Evolutionary conservation across 2,888 invertebrate species (phyloP), one percentile per base, ranked within the genome.

Genomic region (Heteromyza rotundicornis): DNA sequence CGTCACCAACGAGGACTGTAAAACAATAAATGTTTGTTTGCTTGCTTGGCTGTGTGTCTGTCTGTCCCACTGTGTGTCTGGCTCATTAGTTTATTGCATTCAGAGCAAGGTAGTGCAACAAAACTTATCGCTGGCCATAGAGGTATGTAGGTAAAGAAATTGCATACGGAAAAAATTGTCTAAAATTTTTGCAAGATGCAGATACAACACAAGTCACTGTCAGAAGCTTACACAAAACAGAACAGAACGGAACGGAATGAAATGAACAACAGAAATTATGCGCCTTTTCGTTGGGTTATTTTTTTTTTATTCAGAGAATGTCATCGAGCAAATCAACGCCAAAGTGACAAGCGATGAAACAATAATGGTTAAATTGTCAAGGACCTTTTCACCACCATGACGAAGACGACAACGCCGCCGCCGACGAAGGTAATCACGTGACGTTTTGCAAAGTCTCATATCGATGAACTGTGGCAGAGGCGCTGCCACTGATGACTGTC

Each of bases 71-170:
- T 32, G 35, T 40, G n/a, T n/a, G 40, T 22, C 12, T 56, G 56
- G 24, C 17, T 56, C 32, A 19, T 54, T 36, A 19, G 35, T 73
- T 73, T 60, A 55, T 66, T 55, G 49, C 52, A 70, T 63, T 63
- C 65, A 62, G 63, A 61, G 59, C 60, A 17, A 23, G n/a, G 17
- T 7, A 19, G 2, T 14, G 10, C 23, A 22, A 20, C 22, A 22
- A n/a, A 53, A 27, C 32, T 32, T 17, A 32, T 20, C 17, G 24
- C 16, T 22, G 27, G 53, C 44, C n/a, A n/a, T n/a, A n/a, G n/a
- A 49, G 47, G 50, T 7, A 52, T 52, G n/a, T n/a, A 53, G 10
- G 5, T 10, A 7, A 16, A 50, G 16, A 51, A 35, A 22, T 10
- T 14, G 16, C 2, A 35, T 17, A 53, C 10, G 36, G 35, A 27